Conservation (phyloP, 2,113 vertebrate species). For the Isichthys henryi region DNA sequence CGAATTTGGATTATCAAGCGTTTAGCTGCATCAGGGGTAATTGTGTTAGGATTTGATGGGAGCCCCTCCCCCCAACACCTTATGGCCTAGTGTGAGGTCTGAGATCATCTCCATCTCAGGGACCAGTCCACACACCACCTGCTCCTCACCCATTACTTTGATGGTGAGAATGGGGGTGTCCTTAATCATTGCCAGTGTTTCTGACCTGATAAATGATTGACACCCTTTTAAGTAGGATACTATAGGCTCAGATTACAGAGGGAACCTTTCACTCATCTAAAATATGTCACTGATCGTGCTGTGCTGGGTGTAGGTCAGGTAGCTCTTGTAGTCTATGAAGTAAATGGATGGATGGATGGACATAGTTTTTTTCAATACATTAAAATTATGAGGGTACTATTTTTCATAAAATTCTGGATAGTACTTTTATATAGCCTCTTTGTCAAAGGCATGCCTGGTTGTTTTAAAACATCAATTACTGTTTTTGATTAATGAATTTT, state of each 20-base stretch:
- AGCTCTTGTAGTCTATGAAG: not conserved
- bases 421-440: not conserved
- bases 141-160: constrained; percentile 27
- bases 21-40: constrained; percentile 23
- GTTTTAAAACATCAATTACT: not conserved
- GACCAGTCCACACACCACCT: constrained; percentile 33
- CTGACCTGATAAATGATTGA: not conserved
- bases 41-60: constrained; percentile 27
- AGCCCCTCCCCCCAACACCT: not conserved
- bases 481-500: not conserved
- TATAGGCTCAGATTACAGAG: not conserved
- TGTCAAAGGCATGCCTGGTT: not conserved
- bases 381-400: not conserved
- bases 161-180: constrained; percentile 17
- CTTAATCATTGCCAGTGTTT: not conserved
- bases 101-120: not conserved
- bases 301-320: not conserved
- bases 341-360: not conserved
- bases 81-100: not conserved
- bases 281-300: not conserved
- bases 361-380: not conserved
- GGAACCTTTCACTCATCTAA: not conserved
- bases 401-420: not conserved
- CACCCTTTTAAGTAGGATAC: not conserved
- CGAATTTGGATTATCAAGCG: constrained; percentile 12